Percentiles rank a stretch among this genome's conserved stretches.
Evolutionary conservation across 2,113 vertebrate species (phyloP).

Genomic region (Pteruthius melanotis): DNA sequence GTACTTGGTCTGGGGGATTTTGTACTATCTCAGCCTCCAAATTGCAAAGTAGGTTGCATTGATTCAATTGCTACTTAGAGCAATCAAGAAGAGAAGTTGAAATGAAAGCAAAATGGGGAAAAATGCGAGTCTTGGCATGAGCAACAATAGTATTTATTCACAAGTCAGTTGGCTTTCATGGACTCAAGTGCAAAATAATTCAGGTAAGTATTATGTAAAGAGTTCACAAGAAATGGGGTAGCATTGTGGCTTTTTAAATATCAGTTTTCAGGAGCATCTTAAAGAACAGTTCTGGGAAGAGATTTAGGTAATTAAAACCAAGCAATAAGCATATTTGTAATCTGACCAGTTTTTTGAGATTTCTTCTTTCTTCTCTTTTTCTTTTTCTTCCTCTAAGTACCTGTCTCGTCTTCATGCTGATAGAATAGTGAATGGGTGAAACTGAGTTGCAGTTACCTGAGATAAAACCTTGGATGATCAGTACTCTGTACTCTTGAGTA

Average conservation of each 20-base stretch:
- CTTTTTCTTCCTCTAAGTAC: neutral
- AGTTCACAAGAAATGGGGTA: neutral
- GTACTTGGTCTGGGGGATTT: neutral
- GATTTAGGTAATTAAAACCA: neutral
- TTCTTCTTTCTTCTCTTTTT: neutral
- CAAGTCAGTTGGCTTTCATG: neutral
- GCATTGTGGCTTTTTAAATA: neutral
- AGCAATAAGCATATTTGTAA: neutral
- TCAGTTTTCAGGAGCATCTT: neutral
- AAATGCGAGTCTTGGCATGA: neutral
- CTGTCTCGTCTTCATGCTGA: neutral
- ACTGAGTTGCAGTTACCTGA: neutral
- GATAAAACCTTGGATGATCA: neutral
- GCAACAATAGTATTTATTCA: neutral
- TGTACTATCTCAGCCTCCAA: neutral
- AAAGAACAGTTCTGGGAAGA: neutral
- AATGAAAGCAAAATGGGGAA: neutral
- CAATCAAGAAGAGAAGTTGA: constrained; percentile 9
- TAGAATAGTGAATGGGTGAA: neutral
- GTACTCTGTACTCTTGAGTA: neutral
- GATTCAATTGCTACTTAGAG: neutral
- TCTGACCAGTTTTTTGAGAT: neutral
- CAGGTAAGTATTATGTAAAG: neutral
- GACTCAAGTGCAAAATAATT: neutral
- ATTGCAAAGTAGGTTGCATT: neutral